phyloP scores from a whole-genome alignment of 2,888 invertebrate species.

The Trachelus stipa region DNA sequence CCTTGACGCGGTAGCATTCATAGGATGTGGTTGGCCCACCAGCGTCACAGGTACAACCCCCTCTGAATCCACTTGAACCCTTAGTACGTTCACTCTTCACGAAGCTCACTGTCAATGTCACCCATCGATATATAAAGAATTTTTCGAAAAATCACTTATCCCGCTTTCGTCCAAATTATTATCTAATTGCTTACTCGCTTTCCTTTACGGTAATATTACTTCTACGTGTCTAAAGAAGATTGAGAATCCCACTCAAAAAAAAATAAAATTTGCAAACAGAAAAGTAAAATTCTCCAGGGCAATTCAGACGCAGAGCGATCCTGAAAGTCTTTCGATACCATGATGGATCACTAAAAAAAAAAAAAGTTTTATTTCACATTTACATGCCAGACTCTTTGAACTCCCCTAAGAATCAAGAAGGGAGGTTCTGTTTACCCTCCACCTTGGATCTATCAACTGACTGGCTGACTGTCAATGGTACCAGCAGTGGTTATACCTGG shows the following conservation, averaged over 20 bases:
- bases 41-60: constrained; percentile 10
- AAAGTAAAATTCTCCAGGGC: background rate
- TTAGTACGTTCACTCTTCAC: too few species aligned
- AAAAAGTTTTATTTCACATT: constrained; percentile 6
- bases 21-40: constrained; percentile 2
- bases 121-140: background rate
- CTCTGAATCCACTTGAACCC: background rate
- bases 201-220: background rate
- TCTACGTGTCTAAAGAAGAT: background rate
- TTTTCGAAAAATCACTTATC: background rate
- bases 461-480: background rate
- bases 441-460: constrained; percentile 2
- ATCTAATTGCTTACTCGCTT: background rate
- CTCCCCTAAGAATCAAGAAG: constrained; percentile 2
- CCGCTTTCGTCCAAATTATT: background rate
- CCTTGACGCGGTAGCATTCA: constrained; percentile 33
- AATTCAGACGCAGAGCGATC: background rate
- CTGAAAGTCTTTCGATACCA: background rate
- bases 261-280: background rate
- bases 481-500: background rate
- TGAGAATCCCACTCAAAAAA: background rate
- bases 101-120: constrained; percentile 31
- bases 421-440: background rate
- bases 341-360: background rate
- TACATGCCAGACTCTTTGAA: constrained; percentile 1